Conservation (phyloP, 2,113 vertebrate genomes). For the Vidua chalybeata region DNA sequence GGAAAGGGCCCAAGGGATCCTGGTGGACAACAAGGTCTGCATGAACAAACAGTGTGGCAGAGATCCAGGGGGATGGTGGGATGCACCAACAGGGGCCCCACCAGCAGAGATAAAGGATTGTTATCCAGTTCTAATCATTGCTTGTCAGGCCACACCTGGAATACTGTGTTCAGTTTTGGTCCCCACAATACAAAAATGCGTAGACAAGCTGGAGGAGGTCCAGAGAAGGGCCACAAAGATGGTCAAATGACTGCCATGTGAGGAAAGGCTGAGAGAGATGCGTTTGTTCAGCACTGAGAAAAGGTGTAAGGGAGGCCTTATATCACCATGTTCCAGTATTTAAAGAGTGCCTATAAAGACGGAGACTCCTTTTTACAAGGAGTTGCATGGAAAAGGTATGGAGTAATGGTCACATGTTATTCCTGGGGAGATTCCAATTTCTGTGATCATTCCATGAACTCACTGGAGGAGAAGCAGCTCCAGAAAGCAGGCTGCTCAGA, state of each 20-base stretch:
- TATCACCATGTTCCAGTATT: neutral
- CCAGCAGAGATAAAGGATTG: neutral
- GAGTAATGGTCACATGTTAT: neutral
- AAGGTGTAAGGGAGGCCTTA: neutral
- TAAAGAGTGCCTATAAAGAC: neutral
- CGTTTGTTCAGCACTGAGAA: neutral
- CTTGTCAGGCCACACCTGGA: neutral
- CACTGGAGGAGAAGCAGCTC: neutral
- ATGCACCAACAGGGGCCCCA: neutral
- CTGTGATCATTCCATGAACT: neutral
- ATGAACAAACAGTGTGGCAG: neutral
- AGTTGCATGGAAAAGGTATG: neutral
- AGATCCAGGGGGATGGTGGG: neutral
- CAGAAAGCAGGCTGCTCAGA: neutral
- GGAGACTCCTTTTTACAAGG: neutral
- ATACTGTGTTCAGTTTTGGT: neutral
- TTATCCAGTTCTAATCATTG: neutral
- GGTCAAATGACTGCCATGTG: neutral
- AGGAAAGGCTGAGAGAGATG: neutral
- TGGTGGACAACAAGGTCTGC: neutral
- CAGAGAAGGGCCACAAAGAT: neutral
- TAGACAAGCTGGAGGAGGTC: neutral
- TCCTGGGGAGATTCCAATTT: neutral
- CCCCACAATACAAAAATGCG: rapidly evolving
- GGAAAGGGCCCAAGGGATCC: neutral